Evolutionary conservation across 2,888 invertebrate genomes (phyloP).

Genomic region (Proisotoma minuta): DNA sequence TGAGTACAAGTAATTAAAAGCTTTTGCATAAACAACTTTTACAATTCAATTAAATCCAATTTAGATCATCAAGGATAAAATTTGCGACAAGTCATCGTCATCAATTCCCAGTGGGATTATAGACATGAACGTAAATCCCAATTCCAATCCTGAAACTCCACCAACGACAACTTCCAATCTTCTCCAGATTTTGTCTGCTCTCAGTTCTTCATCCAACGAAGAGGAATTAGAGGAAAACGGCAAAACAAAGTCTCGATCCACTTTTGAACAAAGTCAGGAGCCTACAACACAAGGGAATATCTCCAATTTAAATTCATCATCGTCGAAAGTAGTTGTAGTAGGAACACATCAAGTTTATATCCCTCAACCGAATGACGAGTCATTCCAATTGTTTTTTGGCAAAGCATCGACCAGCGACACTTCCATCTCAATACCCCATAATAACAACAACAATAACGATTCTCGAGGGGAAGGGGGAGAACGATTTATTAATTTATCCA

Average conservation of each 20-base stretch:
- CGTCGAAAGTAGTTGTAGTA: neutral
- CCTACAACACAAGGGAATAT: neutral
- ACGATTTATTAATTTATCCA: neutral
- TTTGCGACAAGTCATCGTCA: neutral
- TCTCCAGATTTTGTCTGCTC: conserved; percentile 42
- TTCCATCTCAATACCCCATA: conserved; percentile 12
- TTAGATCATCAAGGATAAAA: neutral
- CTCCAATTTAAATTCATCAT: neutral
- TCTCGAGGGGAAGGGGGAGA: neutral
- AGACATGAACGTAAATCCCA: neutral
- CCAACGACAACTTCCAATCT: conserved; percentile 43
- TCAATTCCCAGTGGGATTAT: neutral
- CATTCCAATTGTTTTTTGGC: conserved; percentile 44
- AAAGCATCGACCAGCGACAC: conserved; percentile 15
- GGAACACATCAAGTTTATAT: conserved; percentile 24
- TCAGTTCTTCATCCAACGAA: conserved; percentile 45
- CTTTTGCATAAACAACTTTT: neutral
- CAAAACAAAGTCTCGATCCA: conserved; percentile 10
- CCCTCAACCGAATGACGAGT: conserved; percentile 42
- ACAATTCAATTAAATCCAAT: neutral
- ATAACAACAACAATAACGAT: neutral
- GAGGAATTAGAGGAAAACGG: conserved; percentile 38
- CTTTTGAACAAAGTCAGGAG: neutral
- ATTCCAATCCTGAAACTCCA: neutral
- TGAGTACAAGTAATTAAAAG: neutral